phyloP scores from a whole-genome alignment of 53 echinoderm and acorn worm species.

The Antedon mediterranea region DNA sequence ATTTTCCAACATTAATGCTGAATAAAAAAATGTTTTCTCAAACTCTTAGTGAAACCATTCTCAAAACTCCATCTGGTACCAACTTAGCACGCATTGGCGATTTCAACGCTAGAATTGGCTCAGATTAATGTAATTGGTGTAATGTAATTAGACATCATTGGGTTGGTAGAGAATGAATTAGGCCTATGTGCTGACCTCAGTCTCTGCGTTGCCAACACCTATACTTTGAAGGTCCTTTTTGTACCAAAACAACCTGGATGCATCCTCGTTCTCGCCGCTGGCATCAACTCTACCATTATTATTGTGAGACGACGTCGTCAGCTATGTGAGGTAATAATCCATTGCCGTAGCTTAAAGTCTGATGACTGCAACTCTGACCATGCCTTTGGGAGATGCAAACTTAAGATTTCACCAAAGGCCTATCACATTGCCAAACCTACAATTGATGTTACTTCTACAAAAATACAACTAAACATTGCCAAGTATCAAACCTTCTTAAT shows the following conservation, averaged over 20 bases:
- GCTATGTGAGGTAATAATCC: conserved; percentile 6
- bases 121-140: neutral
- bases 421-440: too few species aligned
- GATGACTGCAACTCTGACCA: too few species aligned
- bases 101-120: conserved; percentile 1
- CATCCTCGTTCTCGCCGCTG: too few species aligned
- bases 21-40: neutral
- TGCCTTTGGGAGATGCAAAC: conserved; percentile 12
- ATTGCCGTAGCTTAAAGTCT: too few species aligned
- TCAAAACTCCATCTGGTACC: too few species aligned
- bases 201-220: neutral
- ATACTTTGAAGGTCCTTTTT: neutral
- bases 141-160: too few species aligned
- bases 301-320: conserved; percentile 2
- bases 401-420: conserved; percentile 2
- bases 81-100: neutral
- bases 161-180: neutral
- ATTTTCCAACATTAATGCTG: neutral
- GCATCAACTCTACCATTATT: neutral
- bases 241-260: too few species aligned
- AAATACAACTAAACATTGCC: too few species aligned
- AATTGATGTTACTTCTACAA: too few species aligned
- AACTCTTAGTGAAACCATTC: neutral
- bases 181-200: neutral
- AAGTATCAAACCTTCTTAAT: too few species aligned